Evolutionary conservation across 2,888 invertebrate species (phyloP).

Genomic region (Lycocerus yunnanus): DNA sequence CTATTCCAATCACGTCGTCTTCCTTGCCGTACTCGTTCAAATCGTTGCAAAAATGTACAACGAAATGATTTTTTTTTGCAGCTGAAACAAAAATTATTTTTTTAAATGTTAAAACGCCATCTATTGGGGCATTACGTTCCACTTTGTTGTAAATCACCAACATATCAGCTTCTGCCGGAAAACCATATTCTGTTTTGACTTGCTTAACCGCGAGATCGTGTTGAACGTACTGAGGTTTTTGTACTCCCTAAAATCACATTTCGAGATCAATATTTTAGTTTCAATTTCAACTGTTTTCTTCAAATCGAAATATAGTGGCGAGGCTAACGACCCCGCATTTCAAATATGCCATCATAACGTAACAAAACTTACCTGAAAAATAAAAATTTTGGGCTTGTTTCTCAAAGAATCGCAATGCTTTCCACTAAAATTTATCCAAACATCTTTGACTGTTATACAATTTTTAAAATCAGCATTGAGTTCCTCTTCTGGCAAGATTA

Average conservation of each 20-base stretch:
- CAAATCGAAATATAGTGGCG: too few species aligned
- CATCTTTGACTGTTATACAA: constrained; percentile 23
- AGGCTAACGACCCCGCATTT: too few species aligned
- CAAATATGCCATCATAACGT: too few species aligned
- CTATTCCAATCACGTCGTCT: constrained; percentile 44
- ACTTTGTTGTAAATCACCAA: constrained; percentile 36
- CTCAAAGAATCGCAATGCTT: constrained; percentile 41
- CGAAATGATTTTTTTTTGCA: constrained; percentile 25
- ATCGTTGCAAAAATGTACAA: constrained; percentile 39
- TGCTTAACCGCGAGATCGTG: not conserved
- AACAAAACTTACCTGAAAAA: constrained; percentile 46
- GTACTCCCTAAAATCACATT: not conserved
- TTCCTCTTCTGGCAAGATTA: constrained; percentile 28
- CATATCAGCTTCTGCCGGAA: constrained; percentile 40
- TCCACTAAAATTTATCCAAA: constrained; percentile 45
- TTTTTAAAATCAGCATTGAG: not conserved
- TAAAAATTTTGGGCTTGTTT: constrained; percentile 50
- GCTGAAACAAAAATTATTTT: not conserved
- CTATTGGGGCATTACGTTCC: not conserved
- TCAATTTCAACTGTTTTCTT: too few species aligned
- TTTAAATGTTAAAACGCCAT: not conserved
- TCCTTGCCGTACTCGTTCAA: constrained; percentile 39
- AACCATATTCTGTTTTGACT: constrained; percentile 22
- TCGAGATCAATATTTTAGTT: too few species aligned
- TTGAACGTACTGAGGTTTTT: not conserved